Percentiles rank a stretch among this genome's conserved stretches.
Evolutionary conservation across 2,888 invertebrate species (phyloP).

Genomic region (Polydrusus tereticollis): DNA sequence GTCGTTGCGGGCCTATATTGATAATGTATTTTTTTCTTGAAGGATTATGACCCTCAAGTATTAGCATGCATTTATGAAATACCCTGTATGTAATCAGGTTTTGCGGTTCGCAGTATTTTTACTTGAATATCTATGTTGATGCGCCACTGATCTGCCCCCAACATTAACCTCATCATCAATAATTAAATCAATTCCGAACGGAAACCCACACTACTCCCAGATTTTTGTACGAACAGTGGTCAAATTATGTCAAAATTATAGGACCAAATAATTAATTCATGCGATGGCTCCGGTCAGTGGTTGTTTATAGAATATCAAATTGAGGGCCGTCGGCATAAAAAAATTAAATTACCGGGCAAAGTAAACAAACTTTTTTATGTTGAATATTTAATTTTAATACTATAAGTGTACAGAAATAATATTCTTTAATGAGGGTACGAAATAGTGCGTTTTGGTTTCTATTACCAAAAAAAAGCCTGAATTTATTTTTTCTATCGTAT

Average conservation of each 20-base stretch:
- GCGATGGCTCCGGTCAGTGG: not conserved
- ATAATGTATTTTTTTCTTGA: too few species aligned
- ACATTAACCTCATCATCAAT: slow-evolving; percentile 31
- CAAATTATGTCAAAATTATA: slow-evolving; percentile 40
- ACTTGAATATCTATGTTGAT: not conserved
- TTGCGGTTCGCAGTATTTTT: too few species aligned
- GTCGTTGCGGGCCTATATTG: too few species aligned
- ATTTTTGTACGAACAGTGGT: slow-evolving; percentile 52
- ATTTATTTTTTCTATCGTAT: too few species aligned
- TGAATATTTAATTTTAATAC: not conserved
- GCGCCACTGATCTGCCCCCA: not conserved
- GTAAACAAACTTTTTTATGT: not conserved
- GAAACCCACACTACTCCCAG: slow-evolving; percentile 59
- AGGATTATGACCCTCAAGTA: too few species aligned
- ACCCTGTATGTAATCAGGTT: too few species aligned
- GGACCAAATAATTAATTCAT: slow-evolving; percentile 26
- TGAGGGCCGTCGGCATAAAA: not conserved
- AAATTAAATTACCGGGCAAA: not conserved
- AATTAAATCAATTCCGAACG: slow-evolving; percentile 58
- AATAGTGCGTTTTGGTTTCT: too few species aligned
- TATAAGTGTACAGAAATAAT: not conserved
- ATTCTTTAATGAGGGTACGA: too few species aligned
- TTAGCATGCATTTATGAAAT: too few species aligned
- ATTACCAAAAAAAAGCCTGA: too few species aligned
- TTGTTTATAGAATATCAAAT: slow-evolving; percentile 4